Conservation (phyloP, 1,140 invertebrate species). For the Cylas formicarius region DNA sequence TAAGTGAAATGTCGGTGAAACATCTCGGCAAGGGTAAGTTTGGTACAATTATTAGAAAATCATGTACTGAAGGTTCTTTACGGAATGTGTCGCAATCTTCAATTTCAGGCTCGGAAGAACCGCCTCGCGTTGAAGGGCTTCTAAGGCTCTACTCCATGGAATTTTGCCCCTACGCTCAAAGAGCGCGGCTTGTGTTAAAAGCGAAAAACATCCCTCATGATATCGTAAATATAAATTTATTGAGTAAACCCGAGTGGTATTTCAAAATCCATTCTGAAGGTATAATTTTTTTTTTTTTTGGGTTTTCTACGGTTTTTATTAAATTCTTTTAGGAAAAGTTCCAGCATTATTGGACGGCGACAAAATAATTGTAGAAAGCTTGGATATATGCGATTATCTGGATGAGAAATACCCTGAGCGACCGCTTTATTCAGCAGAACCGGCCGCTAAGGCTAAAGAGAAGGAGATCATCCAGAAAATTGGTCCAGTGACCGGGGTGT, state of each 20-base stretch:
- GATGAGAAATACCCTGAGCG: constrained; percentile 68
- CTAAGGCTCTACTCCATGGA: constrained; percentile 81
- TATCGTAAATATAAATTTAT: constrained; percentile 72
- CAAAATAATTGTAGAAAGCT: constrained; percentile 68
- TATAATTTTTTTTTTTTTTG: constrained; percentile 10
- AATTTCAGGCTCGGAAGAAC: constrained; percentile 55
- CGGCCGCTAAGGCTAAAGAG: constrained; percentile 65
- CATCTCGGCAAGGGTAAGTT: too few relatives aligned
- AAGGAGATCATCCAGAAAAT: constrained; percentile 65
- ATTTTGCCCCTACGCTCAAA: constrained; percentile 84
- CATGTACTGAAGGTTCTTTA: too few relatives aligned
- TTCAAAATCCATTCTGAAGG: constrained; percentile 52
- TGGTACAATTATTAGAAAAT: too few relatives aligned
- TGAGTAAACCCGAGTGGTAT: constrained; percentile 80
- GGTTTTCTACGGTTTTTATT: too few relatives aligned
- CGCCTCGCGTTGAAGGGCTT: constrained; percentile 55
- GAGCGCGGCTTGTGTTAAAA: constrained; percentile 69
- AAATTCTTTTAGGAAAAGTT: constrained; percentile 59
- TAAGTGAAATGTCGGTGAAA: too few relatives aligned
- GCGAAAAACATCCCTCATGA: constrained; percentile 82
- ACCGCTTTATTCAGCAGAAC: constrained; percentile 62
- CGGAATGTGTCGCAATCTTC: too few relatives aligned
- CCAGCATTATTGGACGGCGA: constrained; percentile 63
- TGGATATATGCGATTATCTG: constrained; percentile 75
- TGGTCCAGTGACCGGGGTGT: constrained; percentile 38